A percentile compares a stretch with the other conserved stretches of the same genome.
Conservation (phyloP, 2,888 invertebrate genomes). For the Helleia helle region DNA sequence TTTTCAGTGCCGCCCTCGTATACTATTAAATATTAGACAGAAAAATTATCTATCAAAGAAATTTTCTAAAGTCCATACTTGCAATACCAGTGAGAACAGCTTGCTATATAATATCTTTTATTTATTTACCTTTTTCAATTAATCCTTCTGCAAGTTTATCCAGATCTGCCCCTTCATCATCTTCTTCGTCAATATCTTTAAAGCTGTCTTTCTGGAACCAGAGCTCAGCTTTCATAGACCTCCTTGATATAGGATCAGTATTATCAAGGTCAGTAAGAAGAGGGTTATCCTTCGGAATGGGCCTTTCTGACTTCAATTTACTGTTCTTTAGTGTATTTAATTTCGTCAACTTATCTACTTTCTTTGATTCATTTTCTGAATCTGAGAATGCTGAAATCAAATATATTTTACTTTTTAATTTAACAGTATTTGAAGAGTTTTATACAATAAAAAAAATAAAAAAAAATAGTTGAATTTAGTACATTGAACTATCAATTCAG, state of each 20-base stretch:
- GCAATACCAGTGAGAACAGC: too few relatives aligned
- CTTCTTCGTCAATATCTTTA: conserved; percentile 84
- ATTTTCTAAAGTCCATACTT: too few relatives aligned
- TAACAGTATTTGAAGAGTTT: too few relatives aligned
- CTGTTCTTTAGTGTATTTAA: conserved; percentile 54
- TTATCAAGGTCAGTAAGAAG: conserved; percentile 86
- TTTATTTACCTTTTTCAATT: conserved; percentile 78
- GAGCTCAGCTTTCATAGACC: conserved; percentile 84
- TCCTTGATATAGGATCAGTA: conserved; percentile 81
- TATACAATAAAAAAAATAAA: too few relatives aligned
- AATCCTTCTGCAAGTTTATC: conserved; percentile 83
- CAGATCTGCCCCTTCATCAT: conserved; percentile 91
- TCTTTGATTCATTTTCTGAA: conserved; percentile 69
- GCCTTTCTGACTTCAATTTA: conserved; percentile 31
- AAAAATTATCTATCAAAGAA: too few relatives aligned
- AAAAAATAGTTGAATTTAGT: too few relatives aligned
- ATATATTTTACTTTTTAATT: too few relatives aligned
- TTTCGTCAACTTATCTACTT: conserved; percentile 52
- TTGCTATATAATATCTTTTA: background rate
- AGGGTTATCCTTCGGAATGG: conserved; percentile 74
- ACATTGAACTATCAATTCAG: too few relatives aligned
- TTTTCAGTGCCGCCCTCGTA: too few relatives aligned
- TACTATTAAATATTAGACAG: too few relatives aligned
- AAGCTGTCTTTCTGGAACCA: conserved; percentile 93
- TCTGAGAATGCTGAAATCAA: conserved; percentile 75